A percentile compares a stretch with the other conserved stretches of the same genome.
phyloP scores from a whole-genome alignment of 2,888 invertebrate species.

The Noctua comes region DNA sequence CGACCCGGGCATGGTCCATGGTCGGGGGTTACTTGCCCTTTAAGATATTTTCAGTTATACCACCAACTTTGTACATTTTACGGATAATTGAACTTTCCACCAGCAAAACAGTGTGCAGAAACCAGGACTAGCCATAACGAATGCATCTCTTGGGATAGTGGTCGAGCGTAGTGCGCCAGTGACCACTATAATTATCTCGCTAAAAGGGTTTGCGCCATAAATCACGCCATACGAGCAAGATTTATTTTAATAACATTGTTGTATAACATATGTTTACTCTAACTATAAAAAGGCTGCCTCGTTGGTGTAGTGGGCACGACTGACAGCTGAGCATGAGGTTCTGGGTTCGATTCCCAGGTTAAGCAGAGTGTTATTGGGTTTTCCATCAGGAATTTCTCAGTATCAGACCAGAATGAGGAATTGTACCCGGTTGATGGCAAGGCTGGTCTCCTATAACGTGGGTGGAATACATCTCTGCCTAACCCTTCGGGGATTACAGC shows the following conservation, averaged over 20 bases:
- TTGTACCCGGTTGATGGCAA: neutral
- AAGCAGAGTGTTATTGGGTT: neutral
- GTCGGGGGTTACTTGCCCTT: too few species aligned
- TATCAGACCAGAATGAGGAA: neutral
- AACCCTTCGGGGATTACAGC: neutral
- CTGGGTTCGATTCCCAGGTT: neutral
- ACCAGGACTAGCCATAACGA: neutral
- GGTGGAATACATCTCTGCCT: neutral
- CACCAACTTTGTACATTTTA: neutral
- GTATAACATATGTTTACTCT: neutral
- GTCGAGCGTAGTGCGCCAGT: slow-evolving; percentile 12
- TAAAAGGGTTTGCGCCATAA: slow-evolving; percentile 47
- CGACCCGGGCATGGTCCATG: too few species aligned
- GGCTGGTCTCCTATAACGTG: neutral
- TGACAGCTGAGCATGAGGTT: neutral
- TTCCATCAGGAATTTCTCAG: neutral
- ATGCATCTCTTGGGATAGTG: slow-evolving; percentile 47
- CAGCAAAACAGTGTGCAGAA: neutral
- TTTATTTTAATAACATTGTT: slow-evolving; percentile 27
- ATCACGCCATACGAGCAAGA: slow-evolving; percentile 34
- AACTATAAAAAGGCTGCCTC: too few species aligned
- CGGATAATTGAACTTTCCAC: neutral
- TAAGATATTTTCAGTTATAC: neutral
- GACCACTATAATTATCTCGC: slow-evolving; percentile 19
- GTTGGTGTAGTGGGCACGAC: too few species aligned